Percentiles rank a stretch among this genome's conserved stretches.
These are phyloP conservation scores for Pelosia muscerda DNA, from an alignment of 2,888 invertebrate species.

Conservation along the genomic window DNA sequence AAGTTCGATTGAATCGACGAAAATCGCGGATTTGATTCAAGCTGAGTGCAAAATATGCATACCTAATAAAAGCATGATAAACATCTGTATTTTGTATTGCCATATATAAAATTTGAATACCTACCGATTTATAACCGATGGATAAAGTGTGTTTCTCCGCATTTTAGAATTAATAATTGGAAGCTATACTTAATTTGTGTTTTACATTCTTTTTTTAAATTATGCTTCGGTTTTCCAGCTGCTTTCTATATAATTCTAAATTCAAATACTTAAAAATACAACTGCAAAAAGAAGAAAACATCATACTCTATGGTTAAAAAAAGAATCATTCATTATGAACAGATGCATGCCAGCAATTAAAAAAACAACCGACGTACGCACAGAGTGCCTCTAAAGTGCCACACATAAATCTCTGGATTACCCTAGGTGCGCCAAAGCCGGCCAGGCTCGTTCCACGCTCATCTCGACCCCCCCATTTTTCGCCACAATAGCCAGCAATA, in stretches of 20 bases:
- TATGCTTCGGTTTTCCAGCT: too few species aligned
- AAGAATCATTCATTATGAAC: conserved; percentile 10
- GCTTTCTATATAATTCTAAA: background rate
- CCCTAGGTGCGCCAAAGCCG: conserved; percentile 59
- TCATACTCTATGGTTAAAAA: background rate
- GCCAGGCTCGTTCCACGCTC: conserved; percentile 67
- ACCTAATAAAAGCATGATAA: too few species aligned
- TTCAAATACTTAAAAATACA: background rate
- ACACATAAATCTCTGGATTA: conserved; percentile 47
- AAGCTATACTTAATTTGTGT: background rate
- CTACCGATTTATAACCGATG: background rate
- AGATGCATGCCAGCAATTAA: conserved; percentile 20
- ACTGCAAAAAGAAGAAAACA: background rate
- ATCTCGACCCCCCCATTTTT: conserved; percentile 81
- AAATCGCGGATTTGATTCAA: background rate
- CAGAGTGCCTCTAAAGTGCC: conserved; percentile 21
- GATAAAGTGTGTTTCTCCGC: background rate
- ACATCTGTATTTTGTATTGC: too few species aligned
- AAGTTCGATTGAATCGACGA: background rate
- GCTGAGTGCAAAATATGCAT: too few species aligned
- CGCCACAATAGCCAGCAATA: conserved; percentile 86
- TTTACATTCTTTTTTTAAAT: too few species aligned
- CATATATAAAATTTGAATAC: too few species aligned
- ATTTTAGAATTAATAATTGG: background rate
- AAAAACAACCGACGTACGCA: conserved; percentile 32